Evolutionary conservation across 2,888 invertebrate genomes (phyloP).

Genomic region (Myopa testacea): DNA sequence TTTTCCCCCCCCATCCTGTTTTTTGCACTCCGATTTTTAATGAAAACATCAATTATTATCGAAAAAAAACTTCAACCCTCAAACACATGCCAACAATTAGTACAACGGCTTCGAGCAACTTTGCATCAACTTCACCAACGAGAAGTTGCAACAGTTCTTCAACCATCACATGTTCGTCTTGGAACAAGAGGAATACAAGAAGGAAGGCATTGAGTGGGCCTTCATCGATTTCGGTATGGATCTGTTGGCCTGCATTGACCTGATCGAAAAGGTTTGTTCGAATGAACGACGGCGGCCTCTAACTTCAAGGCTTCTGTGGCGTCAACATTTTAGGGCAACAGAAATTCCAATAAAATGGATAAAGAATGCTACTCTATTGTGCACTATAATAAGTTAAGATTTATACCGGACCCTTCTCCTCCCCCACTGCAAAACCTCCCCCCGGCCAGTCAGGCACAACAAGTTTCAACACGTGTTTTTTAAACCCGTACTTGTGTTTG

Average conservation of each 20-base stretch:
- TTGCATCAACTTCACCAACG: constrained; percentile 99
- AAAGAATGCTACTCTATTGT: not conserved
- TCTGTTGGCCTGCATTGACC: constrained; percentile 97
- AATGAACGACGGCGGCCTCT: not conserved
- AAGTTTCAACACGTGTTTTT: not conserved
- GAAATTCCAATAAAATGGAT: constrained; percentile 16
- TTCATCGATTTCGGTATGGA: constrained; percentile 99
- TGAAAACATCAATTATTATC: constrained; percentile 2
- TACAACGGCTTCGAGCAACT: constrained; percentile 99
- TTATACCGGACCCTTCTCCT: not conserved
- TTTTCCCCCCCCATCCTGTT: not conserved
- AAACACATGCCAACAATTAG: constrained; percentile 70
- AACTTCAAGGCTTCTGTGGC: not conserved
- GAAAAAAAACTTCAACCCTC: not conserved
- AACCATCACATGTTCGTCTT: constrained; percentile 99
- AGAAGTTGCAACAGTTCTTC: constrained; percentile 99
- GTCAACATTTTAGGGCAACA: not conserved
- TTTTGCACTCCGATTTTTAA: not conserved
- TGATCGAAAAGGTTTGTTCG: constrained; percentile 89
- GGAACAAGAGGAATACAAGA: constrained; percentile 99
- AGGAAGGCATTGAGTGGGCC: constrained; percentile 96
- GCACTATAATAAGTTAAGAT: too few relatives aligned
- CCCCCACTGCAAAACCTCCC: not conserved
- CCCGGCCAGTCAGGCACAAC: not conserved
- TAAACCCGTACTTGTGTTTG: not conserved